Base-by-base conservation (phyloP, 2,797 vertebrate genomes). In the Periophthalmus magnuspinnatus region DNA sequence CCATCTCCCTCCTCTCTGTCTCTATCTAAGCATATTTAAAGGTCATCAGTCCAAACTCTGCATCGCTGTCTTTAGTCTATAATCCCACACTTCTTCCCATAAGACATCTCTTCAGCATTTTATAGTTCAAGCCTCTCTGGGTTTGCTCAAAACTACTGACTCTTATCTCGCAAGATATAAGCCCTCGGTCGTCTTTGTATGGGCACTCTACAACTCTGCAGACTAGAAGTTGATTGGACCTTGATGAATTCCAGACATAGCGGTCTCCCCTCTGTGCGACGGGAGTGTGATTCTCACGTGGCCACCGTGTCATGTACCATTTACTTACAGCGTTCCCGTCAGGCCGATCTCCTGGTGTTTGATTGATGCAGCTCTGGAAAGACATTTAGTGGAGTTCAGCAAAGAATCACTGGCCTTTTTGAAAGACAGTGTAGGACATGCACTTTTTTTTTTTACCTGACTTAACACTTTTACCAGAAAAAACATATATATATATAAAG, bases 281-380 rank as follows among this genome's bases (percentile, higher is more conserved):
- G 58, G 50, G 71, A 79, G 65, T 68, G 21, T 2, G 72, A 76
- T 72, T 72, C 67, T 48, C 56, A 52, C 41, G 70, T 65, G 28
- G 28, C 54, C 71, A 64, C 74, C 67, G 63, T 60, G 67, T 74
- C 70, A 65, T 60, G 47, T 59, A 16, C 22, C 32, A 68, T 56
- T 62, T 68, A 74, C 63, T 33, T 19, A 17, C 64, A 21, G 36
- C 70, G 65, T 76, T 24, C 59, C 56, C 67, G 63, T 45, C 38
- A 57, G 38, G 22, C 60, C 36, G 21, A 22, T 65, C 36, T 28
- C 0, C 32, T 47, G 57, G 69, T 48, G 74, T 48, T 67, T 59
- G 2, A 73, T 64, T 68, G 72, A 50, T 67, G 59, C 19, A 33
- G 54, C 17, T 21, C 69, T 77, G 68, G 36, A 69, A n/a, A 66